Evolutionary conservation across 2,797 vertebrate species (phyloP), one percentile per base, ranked within the genome.

Genomic region (Sebastes aleutianus): DNA sequence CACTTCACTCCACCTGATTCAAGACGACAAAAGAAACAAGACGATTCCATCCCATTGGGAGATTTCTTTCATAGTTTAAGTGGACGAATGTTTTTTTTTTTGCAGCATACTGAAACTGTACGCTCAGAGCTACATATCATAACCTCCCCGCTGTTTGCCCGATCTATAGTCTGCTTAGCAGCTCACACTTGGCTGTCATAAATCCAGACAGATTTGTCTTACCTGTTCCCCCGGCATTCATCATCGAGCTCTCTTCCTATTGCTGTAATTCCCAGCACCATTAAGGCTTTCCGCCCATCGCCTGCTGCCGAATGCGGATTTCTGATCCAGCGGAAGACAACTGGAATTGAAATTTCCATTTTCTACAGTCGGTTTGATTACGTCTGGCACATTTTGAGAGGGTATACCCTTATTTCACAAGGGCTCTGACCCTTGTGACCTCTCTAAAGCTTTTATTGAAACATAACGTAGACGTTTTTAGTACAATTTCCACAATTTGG

Each of bases 161-260:
- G 14, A 53, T 86, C 82, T 85, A 77, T 88, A 78, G 86, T 56
- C 75, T 74, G 26, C 80, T 93, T 89, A 92, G 88, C 80, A 61
- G 75, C 78, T 91, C 83, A 84, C 68, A 79, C 74, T 74, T 27
- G 47, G 73, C 86, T 90, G 66, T 83, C 72, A 80, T 83, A 87
- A 93, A 89, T 87, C 89, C 80, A 84, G 77, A 69, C 76, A 84
- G 89, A 88, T 92, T 91, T 91, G 82, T 90, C 61, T 82, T 76
- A 85, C 82, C 85, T 83, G 84, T 87, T 91, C 85, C 71, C 81
- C n/a, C 3, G n/a, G 66, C n/a, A n/a, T 85, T 85, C 74, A 34
- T 32, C 53, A 69, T 76, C 68, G 63, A 69, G 59, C 76, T 79
- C 65, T 64, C 68, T 77, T 74, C 67, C 75, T 65, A 50, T 70